phyloP scores from a whole-genome alignment of 2,797 vertebrate genomes.

The Rhabdophis nuchalis region DNA sequence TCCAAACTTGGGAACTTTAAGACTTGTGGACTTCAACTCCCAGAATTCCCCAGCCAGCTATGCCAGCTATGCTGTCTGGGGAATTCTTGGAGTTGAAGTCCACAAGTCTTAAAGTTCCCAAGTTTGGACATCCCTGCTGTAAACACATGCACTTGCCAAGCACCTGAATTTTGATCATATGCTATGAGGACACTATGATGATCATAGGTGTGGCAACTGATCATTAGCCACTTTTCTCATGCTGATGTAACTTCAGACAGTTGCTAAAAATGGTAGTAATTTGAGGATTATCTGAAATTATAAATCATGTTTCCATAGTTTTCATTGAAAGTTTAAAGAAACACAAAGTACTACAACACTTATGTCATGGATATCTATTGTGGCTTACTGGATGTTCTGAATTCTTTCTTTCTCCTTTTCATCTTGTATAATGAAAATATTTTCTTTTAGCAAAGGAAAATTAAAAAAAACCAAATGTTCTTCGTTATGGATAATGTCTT shows the following conservation, averaged over 20 bases:
- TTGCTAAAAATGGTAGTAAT: neutral
- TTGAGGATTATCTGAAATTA: neutral
- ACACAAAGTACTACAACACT: neutral
- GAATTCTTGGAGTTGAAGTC: too few species aligned
- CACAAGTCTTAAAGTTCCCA: too few species aligned
- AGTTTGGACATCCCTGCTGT: too few species aligned
- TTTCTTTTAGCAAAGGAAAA: neutral
- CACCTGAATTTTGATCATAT: neutral
- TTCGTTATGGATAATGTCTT: neutral
- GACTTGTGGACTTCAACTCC: too few species aligned
- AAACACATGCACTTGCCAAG: neutral
- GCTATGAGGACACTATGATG: neutral
- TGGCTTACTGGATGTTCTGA: neutral
- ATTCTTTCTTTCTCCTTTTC: neutral
- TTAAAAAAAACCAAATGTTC: neutral
- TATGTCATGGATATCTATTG: too few species aligned
- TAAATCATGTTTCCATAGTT: neutral
- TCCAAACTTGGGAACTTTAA: too few species aligned
- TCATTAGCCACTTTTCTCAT: neutral
- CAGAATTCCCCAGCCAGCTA: too few species aligned
- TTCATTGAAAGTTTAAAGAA: neutral
- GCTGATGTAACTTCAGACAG: neutral
- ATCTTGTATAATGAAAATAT: neutral
- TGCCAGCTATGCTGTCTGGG: too few species aligned
- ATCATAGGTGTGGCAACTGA: neutral